Evolutionary conservation across 92 coral and sea anemone species (phyloP).

Genomic region (Metridium senile): DNA sequence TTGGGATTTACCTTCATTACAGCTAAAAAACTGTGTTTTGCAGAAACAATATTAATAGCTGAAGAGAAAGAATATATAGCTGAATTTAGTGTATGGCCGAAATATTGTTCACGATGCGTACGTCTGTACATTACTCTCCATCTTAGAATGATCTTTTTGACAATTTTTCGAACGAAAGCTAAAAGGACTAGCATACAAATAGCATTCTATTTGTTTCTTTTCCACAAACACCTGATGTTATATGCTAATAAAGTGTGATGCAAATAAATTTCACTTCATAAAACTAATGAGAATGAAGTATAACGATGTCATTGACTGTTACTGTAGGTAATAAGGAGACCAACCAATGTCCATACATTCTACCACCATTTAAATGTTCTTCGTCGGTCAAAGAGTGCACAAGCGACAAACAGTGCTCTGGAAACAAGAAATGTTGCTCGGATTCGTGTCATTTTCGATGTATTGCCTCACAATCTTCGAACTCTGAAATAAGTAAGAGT

Average conservation of each 20-base stretch:
- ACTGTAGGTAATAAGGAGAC: constrained; percentile 16
- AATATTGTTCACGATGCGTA: neutral
- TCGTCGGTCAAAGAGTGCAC: constrained; percentile 53
- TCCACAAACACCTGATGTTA: neutral
- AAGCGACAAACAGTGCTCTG: constrained; percentile 56
- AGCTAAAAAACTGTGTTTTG: no score
- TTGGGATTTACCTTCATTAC: no score
- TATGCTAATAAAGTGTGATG: no score
- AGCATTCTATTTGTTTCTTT: no score
- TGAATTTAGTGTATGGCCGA: no score
- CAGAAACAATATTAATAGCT: no score
- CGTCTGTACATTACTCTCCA: neutral
- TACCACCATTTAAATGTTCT: constrained; percentile 47
- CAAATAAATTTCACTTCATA: neutral
- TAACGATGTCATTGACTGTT: no score
- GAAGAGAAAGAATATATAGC: no score
- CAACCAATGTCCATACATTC: constrained; percentile 49
- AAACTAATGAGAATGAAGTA: no score
- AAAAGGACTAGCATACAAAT: no score
- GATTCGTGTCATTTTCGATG: constrained; percentile 54
- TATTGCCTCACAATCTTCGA: constrained; percentile 5
- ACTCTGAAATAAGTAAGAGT: constrained; percentile 25
- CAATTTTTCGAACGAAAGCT: neutral
- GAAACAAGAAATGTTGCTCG: constrained; percentile 65
- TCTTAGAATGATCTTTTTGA: neutral